Conservation (phyloP, 2,113 vertebrate genomes). For the Piprites chloris region DNA sequence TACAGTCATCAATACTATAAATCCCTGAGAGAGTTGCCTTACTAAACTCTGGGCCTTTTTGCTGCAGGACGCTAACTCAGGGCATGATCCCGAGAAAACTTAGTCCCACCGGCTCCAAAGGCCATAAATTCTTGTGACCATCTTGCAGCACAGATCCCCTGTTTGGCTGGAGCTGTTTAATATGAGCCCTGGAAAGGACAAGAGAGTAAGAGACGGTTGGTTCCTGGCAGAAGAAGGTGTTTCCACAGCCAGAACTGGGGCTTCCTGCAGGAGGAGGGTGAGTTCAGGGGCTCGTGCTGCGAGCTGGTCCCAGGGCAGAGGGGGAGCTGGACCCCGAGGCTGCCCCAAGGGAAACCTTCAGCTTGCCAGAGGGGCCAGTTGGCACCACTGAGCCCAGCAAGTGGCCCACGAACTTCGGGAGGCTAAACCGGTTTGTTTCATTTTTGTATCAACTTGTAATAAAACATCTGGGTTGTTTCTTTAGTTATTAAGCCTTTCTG, state of each 20-base stretch:
- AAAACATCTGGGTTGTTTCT: not conserved
- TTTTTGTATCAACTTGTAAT: not conserved
- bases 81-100: conserved; percentile 41
- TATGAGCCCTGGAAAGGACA: not conserved
- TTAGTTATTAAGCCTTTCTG: not conserved
- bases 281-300: not conserved
- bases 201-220: not conserved
- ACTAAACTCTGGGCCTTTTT: conserved; percentile 43
- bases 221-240: not conserved
- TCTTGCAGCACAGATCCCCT: not conserved
- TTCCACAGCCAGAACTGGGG: not conserved
- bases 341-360: not conserved
- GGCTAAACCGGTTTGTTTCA: not conserved
- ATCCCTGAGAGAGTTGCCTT: conserved; percentile 41
- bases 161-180: not conserved
- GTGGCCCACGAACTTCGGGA: not conserved
- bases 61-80: conserved; percentile 48
- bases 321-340: not conserved
- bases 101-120: not conserved
- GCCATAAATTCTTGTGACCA: not conserved
- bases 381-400: not conserved
- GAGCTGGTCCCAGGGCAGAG: not conserved
- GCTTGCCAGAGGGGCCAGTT: not conserved
- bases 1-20: conserved; percentile 61
- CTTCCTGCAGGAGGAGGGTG: fast-evolving